Percentiles rank a stretch among this genome's conserved stretches.
Conservation (phyloP, 2,113 vertebrate genomes). For the Siniperca knerii region DNA sequence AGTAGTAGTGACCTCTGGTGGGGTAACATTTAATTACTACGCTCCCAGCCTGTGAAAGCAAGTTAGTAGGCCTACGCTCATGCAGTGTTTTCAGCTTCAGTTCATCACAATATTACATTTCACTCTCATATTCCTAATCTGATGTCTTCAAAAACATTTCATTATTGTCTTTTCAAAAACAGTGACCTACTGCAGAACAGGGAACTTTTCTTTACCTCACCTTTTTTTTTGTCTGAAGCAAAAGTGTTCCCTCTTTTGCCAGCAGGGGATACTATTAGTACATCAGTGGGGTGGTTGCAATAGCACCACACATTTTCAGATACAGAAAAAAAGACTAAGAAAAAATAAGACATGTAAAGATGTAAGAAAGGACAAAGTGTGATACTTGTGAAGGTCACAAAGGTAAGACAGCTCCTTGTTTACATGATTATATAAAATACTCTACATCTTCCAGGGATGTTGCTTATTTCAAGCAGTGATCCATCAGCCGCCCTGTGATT, state of each 20-base stretch:
- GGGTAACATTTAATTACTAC: slow-evolving; percentile 9
- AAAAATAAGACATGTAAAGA: slow-evolving; percentile 4
- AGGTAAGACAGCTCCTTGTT: slow-evolving; percentile 30
- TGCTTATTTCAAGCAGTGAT: slow-evolving; percentile 11
- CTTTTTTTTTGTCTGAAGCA: background rate
- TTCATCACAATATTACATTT: background rate
- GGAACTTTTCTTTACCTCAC: background rate
- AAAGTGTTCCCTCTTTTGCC: slow-evolving; percentile 60
- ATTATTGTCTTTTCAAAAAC: background rate
- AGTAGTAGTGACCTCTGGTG: slow-evolving; percentile 69
- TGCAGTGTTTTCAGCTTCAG: background rate
- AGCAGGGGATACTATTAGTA: slow-evolving; percentile 75
- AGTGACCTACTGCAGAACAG: background rate
- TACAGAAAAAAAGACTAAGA: slow-evolving; percentile 2
- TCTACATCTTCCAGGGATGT: slow-evolving; percentile 34
- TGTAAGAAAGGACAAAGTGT: slow-evolving; percentile 38
- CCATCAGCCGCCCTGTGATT: slow-evolving; percentile 23
- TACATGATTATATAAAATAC: slow-evolving; percentile 47
- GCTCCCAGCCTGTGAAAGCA: background rate
- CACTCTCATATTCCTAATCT: background rate
- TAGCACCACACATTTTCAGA: slow-evolving; percentile 10
- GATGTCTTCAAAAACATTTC: background rate
- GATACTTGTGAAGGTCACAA: slow-evolving; percentile 34
- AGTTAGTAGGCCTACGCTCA: background rate
- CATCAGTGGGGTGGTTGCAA: slow-evolving; percentile 53